phyloP scores from a whole-genome alignment of 2,888 invertebrate genomes.

The Thymelicus lineola region DNA sequence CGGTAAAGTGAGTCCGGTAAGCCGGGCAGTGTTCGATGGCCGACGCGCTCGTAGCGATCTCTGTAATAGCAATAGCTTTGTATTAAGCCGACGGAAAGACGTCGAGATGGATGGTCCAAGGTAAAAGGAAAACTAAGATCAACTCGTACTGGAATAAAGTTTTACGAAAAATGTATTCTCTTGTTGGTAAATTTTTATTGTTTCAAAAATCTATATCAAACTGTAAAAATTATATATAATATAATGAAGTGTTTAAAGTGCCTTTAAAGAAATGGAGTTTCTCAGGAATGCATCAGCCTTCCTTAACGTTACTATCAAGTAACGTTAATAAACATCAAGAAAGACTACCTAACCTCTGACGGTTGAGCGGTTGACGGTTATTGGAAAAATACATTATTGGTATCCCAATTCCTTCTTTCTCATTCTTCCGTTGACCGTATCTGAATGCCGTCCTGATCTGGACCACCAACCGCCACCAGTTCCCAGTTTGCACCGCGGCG shows the following conservation, averaged over 20 bases:
- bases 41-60: conserved; percentile 70
- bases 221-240: too few relatives aligned
- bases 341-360: too few relatives aligned
- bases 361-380: too few relatives aligned
- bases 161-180: neutral
- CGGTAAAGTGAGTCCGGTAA: conserved; percentile 82
- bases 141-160: neutral
- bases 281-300: too few relatives aligned
- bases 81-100: conserved; percentile 80
- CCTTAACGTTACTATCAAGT: too few relatives aligned
- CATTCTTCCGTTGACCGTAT: too few relatives aligned
- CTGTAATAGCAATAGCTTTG: conserved; percentile 85
- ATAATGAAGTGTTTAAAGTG: too few relatives aligned
- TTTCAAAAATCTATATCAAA: too few relatives aligned
- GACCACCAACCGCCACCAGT: conserved; percentile 44
- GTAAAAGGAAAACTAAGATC: conserved; percentile 46
- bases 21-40: conserved; percentile 80
- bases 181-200: too few relatives aligned
- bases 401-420: neutral
- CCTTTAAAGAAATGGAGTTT: too few relatives aligned
- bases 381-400: too few relatives aligned
- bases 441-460: neutral
- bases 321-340: too few relatives aligned
- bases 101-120: conserved; percentile 72
- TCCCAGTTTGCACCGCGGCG: conserved; percentile 48